Conservation (phyloP, 2,113 vertebrate species). For the Cromileptes altivelis region DNA sequence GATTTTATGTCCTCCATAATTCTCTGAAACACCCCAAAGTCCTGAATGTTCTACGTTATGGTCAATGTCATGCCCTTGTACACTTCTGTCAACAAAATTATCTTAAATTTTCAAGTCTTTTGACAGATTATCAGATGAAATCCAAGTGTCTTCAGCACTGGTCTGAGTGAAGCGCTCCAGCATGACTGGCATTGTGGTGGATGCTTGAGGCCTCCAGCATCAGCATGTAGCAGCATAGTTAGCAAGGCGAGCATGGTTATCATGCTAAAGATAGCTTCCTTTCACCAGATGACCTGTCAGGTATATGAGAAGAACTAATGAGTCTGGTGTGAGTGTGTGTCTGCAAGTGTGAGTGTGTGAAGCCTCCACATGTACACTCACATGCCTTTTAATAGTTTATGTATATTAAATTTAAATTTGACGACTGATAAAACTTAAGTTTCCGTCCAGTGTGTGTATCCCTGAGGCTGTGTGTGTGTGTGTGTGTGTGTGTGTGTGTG, state of each 20-base stretch:
- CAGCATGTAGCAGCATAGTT: constrained; percentile 38
- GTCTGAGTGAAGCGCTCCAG: not conserved
- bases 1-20: no score
- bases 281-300: constrained; percentile 41
- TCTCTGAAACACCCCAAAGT: no score
- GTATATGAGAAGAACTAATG: constrained; percentile 52
- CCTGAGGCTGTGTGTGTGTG: not conserved
- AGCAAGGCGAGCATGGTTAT: constrained; percentile 51
- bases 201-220: constrained; percentile 17
- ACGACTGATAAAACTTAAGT: not conserved
- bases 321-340: not conserved
- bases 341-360: not conserved
- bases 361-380: not conserved
- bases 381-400: not conserved
- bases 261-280: constrained; percentile 62
- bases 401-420: not conserved
- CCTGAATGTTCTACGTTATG: no score
- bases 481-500: not conserved
- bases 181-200: constrained; percentile 14
- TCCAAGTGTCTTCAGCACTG: not conserved
- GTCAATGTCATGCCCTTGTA: no score
- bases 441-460: not conserved
- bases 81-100: no score
- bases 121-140: no score
- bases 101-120: no score